A percentile compares a stretch with the other conserved stretches of the same genome.
Conservation (phyloP, 2,888 invertebrate genomes). For the Cacoxenus indagator region DNA sequence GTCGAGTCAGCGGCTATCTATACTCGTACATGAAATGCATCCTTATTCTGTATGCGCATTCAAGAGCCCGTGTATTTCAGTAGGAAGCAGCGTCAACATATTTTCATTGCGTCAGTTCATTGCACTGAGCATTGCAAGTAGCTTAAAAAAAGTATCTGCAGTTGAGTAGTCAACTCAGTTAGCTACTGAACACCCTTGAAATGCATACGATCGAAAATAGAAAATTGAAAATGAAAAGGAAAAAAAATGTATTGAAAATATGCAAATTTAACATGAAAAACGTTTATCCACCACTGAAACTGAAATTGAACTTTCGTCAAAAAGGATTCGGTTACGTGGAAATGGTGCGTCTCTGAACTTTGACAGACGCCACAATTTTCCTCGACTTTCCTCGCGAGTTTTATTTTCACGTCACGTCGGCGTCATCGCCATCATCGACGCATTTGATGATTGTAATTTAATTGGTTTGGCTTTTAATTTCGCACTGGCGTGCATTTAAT, state of each 20-base stretch:
- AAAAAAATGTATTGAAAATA: slow-evolving; percentile 57
- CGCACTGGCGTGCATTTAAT: neutral
- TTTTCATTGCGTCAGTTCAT: neutral
- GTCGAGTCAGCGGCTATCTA: slow-evolving; percentile 1
- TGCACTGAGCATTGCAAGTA: neutral
- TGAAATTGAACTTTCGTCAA: neutral
- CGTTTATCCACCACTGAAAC: slow-evolving; percentile 5
- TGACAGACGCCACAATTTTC: neutral
- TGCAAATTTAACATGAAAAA: slow-evolving; percentile 57
- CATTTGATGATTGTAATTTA: slow-evolving; percentile 61
- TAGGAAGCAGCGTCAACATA: too few relatives aligned
- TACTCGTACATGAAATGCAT: neutral
- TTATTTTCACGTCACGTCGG: slow-evolving; percentile 53
- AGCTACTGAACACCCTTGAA: slow-evolving; percentile 1
- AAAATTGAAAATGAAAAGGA: neutral
- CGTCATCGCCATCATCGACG: slow-evolving; percentile 40
- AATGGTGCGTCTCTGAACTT: slow-evolving; percentile 6
- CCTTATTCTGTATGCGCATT: neutral
- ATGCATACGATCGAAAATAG: slow-evolving; percentile 5
- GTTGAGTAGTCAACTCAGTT: neutral
- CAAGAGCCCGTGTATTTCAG: too few relatives aligned
- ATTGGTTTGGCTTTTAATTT: slow-evolving; percentile 52
- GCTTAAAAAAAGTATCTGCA: neutral
- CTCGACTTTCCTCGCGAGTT: neutral
- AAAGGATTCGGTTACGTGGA: slow-evolving; percentile 51